phyloP scores from a whole-genome alignment of 2,113 vertebrate genomes.

The Dolichallabes microphthalmus region DNA sequence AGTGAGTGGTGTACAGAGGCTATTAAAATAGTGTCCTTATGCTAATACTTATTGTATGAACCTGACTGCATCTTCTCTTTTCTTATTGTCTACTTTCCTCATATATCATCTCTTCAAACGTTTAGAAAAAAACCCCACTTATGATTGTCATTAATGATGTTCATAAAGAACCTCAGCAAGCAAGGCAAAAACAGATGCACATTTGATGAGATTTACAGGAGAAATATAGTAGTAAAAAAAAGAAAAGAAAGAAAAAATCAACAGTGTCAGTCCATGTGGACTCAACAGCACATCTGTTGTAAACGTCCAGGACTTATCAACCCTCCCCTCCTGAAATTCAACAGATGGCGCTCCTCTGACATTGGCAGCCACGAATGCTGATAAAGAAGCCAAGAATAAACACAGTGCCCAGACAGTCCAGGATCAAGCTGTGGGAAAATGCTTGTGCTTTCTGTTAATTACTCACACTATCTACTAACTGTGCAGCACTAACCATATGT shows the following conservation, averaged over 20 bases:
- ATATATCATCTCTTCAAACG: not conserved
- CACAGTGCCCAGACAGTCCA: conserved; percentile 23
- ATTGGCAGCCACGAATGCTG: conserved; percentile 11
- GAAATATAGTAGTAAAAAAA: too few species aligned
- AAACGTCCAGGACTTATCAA: conserved; percentile 2
- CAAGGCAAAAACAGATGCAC: not conserved
- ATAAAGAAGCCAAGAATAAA: conserved; percentile 27
- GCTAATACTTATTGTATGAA: too few species aligned
- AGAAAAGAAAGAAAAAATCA: not conserved
- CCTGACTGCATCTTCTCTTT: not conserved
- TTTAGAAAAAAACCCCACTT: not conserved
- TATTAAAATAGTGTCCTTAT: too few species aligned
- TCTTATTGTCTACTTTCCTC: not conserved
- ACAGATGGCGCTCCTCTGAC: conserved; percentile 22
- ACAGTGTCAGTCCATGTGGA: not conserved
- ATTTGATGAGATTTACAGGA: conserved; percentile 1
- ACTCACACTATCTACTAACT: conserved; percentile 25
- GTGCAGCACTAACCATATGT: conserved; percentile 31
- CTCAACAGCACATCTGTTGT: conserved; percentile 2
- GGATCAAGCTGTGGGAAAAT: conserved; percentile 32
- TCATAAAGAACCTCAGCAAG: not conserved
- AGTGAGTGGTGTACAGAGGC: too few species aligned
- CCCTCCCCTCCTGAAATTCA: conserved; percentile 15
- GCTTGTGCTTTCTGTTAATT: conserved; percentile 29
- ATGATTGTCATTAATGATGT: not conserved